phyloP scores from a whole-genome alignment of 2,888 invertebrate species.

The Parochlus steinenii region DNA sequence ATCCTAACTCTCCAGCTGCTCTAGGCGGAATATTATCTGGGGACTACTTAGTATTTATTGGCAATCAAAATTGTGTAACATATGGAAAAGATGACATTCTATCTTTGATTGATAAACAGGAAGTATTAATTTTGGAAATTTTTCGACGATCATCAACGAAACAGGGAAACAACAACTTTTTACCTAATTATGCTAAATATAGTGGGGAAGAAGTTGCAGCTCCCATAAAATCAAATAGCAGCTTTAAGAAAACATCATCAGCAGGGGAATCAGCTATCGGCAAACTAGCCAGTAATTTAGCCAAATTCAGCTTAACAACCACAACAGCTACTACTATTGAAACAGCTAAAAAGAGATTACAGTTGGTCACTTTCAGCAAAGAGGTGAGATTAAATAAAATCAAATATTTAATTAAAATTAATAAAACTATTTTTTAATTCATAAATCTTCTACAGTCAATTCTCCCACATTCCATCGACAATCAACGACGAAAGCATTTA shows the following conservation, averaged over 20 bases:
- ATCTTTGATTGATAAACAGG: background rate
- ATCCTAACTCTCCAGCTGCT: background rate
- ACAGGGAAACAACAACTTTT: background rate
- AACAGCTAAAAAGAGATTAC: background rate
- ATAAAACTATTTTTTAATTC: background rate
- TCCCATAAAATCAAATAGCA: background rate
- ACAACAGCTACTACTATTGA: background rate
- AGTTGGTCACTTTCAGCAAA: conserved; percentile 4
- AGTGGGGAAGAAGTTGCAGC: no score
- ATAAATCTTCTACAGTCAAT: conserved; percentile 1
- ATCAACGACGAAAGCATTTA: background rate
- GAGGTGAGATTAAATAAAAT: background rate
- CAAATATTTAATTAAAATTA: background rate
- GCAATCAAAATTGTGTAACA: conserved; percentile 1
- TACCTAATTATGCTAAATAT: background rate
- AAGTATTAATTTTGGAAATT: conserved; percentile 1
- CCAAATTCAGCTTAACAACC: no score
- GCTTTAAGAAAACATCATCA: background rate
- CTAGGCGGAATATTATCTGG: background rate
- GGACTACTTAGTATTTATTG: conserved; percentile 3
- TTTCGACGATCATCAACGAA: background rate
- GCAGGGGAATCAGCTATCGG: background rate
- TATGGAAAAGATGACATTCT: background rate
- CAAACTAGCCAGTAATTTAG: background rate
- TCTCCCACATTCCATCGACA: background rate